Percentiles rank a stretch among this genome's conserved stretches.
Evolutionary conservation across 2,888 invertebrate species (phyloP).

Genomic region (Clostera curtula): DNA sequence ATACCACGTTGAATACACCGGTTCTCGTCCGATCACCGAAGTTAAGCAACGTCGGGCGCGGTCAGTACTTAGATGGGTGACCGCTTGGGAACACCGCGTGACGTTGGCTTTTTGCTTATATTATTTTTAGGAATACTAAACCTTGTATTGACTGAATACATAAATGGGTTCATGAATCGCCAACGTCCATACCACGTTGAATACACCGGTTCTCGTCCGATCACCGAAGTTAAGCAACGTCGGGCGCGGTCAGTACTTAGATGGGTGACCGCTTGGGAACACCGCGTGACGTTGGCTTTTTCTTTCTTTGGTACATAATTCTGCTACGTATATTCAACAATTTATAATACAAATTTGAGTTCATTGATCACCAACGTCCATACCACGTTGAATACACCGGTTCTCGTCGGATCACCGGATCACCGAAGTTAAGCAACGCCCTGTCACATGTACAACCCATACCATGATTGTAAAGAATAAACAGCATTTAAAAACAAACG

Average conservation of each 20-base stretch:
- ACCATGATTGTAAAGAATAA: too few relatives aligned
- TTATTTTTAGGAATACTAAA: too few relatives aligned
- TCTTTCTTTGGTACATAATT: too few relatives aligned
- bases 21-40: conserved; percentile 71
- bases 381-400: conserved; percentile 65
- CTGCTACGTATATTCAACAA: too few relatives aligned
- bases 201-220: conserved; percentile 68
- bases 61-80: conserved; percentile 71
- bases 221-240: conserved; percentile 70
- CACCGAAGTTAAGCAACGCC: too few relatives aligned
- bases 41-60: conserved; percentile 67
- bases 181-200: conserved; percentile 62
- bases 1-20: conserved; percentile 65
- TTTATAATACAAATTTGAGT: too few relatives aligned
- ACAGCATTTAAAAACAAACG: conserved; percentile 3
- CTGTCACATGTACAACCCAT: too few relatives aligned
- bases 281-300: conserved; percentile 56
- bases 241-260: conserved; percentile 69
- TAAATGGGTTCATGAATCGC: conserved; percentile 7
- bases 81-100: conserved; percentile 64
- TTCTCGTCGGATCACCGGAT: conserved; percentile 72
- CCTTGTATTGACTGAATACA: too few relatives aligned
- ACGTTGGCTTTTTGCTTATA: conserved; percentile 46
- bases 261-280: conserved; percentile 68
- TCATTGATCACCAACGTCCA: conserved; percentile 37